These are phyloP conservation scores for Eueremaeus valkanovi DNA, from an alignment of 2,888 invertebrate genomes.

Conservation along the genomic window DNA sequence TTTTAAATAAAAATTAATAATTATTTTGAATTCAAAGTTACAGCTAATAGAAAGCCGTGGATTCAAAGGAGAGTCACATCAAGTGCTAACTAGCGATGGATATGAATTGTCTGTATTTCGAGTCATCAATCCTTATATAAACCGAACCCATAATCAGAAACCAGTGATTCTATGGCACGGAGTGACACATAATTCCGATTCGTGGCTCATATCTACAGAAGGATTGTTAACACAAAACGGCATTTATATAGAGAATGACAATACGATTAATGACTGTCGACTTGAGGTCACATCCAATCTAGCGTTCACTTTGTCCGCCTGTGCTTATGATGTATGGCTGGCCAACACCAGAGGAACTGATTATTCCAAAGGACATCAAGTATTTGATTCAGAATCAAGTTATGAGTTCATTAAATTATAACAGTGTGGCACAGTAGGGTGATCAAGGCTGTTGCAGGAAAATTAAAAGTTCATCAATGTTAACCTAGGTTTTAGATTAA, in stretches of 20 bases:
- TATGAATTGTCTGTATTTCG: too few species aligned
- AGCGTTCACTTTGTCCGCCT: constrained; percentile 24
- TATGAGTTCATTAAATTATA: background rate
- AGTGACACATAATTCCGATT: constrained; percentile 1
- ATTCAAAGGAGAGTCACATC: too few species aligned
- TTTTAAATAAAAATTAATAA: too few species aligned
- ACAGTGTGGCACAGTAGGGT: too few species aligned
- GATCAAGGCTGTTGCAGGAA: too few species aligned
- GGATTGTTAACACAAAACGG: constrained; percentile 12
- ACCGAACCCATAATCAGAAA: background rate
- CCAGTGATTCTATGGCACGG: constrained; percentile 38
- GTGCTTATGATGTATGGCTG: constrained; percentile 38
- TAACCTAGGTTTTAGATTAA: too few species aligned
- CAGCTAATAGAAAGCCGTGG: too few species aligned
- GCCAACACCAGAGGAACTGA: background rate
- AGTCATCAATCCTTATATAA: too few species aligned
- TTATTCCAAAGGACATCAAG: constrained; percentile 8
- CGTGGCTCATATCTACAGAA: constrained; percentile 22
- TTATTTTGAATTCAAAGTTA: too few species aligned
- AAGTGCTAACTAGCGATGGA: too few species aligned
- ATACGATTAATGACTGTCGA: background rate
- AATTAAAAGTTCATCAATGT: too few species aligned
- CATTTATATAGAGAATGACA: constrained; percentile 16
- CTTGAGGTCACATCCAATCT: background rate
- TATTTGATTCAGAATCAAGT: background rate